These are phyloP conservation scores for Pachyrhynchus sulphureomaculatus DNA, from an alignment of 1,140 invertebrate species.

Conservation along the genomic window DNA sequence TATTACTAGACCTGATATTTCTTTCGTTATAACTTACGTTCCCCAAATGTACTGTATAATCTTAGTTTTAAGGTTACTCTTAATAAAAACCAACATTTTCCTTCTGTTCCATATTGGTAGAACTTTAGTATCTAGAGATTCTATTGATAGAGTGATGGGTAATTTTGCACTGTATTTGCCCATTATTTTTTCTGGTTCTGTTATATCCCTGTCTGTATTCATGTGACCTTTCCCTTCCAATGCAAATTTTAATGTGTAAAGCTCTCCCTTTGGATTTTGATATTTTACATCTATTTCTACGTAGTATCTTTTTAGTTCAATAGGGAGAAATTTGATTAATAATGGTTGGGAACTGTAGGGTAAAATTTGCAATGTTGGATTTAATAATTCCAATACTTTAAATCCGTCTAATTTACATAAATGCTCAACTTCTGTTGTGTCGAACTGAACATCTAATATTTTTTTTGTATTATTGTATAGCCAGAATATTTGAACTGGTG, in stretches of 20 bases:
- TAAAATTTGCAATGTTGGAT: constrained; percentile 1
- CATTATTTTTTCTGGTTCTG: not conserved
- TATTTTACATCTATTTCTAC: not conserved
- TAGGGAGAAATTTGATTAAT: constrained; percentile 19
- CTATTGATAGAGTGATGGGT: constrained; percentile 1
- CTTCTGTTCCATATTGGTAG: constrained; percentile 12
- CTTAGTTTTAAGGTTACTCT: constrained; percentile 6
- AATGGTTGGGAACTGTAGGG: constrained; percentile 5
- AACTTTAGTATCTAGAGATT: constrained; percentile 1
- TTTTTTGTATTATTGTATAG: constrained; percentile 19
- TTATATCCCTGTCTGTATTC: not conserved
- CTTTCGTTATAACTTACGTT: constrained; percentile 10
- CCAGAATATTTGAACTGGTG: constrained; percentile 14
- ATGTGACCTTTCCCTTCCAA: not conserved
- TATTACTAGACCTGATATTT: too few relatives aligned
- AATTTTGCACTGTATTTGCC: not conserved
- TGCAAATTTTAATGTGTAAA: not conserved
- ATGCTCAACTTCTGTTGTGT: not conserved
- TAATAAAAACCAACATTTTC: constrained; percentile 22
- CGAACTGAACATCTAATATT: constrained; percentile 1
- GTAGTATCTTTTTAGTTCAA: constrained; percentile 14
- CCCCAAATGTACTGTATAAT: constrained; percentile 22
- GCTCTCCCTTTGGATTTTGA: not conserved
- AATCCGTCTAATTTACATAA: constrained; percentile 6
- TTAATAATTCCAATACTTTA: constrained; percentile 10